Conservation (phyloP, 2,113 vertebrate species). For the Anguilla rostrata region DNA sequence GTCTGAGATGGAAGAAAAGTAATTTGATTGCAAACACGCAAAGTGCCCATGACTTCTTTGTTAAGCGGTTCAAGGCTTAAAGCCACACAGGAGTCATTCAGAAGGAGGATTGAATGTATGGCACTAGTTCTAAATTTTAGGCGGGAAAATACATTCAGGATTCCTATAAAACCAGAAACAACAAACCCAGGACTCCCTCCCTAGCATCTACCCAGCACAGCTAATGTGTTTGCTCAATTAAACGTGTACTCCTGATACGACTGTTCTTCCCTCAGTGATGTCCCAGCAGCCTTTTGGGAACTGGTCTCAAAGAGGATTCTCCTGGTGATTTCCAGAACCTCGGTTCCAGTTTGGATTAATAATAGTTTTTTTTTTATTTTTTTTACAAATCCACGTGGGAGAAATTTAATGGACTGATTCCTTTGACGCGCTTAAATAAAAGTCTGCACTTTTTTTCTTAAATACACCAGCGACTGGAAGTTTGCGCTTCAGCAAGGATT, state of each 20-base stretch:
- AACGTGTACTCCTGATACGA: neutral
- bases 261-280: neutral
- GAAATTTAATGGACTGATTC: neutral
- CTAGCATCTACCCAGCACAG: no score
- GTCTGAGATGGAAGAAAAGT: neutral
- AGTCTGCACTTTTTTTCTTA: no score
- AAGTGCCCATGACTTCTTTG: neutral
- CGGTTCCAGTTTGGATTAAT: neutral
- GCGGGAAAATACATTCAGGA: no score
- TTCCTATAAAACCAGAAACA: no score
- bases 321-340: neutral
- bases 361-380: neutral
- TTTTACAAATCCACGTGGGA: neutral
- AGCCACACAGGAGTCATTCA: neutral
- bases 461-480: neutral
- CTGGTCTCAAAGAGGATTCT: neutral
- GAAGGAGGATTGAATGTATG: neutral
- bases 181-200: neutral
- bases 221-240: neutral
- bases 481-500: neutral
- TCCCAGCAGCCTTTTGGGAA: neutral
- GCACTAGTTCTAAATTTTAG: neutral
- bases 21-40: neutral
- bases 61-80: neutral
- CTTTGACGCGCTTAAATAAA: neutral